phyloP scores from a whole-genome alignment of 2,888 invertebrate species.

The Brachypterus glaber region DNA sequence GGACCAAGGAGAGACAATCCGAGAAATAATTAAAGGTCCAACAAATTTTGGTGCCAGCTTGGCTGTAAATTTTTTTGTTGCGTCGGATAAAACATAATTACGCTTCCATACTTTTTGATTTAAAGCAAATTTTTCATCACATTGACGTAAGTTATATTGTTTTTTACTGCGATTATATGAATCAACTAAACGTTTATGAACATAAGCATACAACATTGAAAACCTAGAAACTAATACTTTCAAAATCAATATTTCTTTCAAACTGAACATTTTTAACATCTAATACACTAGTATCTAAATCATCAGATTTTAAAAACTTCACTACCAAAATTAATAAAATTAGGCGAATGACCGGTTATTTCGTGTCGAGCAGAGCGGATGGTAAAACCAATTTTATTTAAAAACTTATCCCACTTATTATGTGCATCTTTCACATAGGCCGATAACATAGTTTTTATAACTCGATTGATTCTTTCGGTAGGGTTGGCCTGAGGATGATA shows the following conservation, averaged over 20 bases:
- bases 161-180: constrained; percentile 1
- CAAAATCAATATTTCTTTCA: too few relatives aligned
- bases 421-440: constrained; percentile 24
- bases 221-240: too few relatives aligned
- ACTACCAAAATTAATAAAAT: constrained; percentile 18
- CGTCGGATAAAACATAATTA: constrained; percentile 8
- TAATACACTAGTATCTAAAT: too few relatives aligned
- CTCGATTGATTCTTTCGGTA: constrained; percentile 27
- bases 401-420: constrained; percentile 16
- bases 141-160: constrained; percentile 6
- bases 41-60: constrained; percentile 8
- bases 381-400: constrained; percentile 13
- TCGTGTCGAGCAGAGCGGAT: constrained; percentile 15
- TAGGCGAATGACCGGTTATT: constrained; percentile 14
- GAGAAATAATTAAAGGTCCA: too few relatives aligned
- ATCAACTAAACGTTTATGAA: constrained; percentile 3
- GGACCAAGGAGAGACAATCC: constrained; percentile 10
- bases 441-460: constrained; percentile 28
- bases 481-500: constrained; percentile 31
- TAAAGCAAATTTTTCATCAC: constrained; percentile 6
- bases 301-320: too few relatives aligned
- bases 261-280: too few relatives aligned
- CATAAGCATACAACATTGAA: constrained; percentile 1
- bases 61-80: constrained; percentile 5
- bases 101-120: constrained; percentile 8